Evolutionary conservation across 1,140 invertebrate species (phyloP).

Genomic region (Pinna nobilis): DNA sequence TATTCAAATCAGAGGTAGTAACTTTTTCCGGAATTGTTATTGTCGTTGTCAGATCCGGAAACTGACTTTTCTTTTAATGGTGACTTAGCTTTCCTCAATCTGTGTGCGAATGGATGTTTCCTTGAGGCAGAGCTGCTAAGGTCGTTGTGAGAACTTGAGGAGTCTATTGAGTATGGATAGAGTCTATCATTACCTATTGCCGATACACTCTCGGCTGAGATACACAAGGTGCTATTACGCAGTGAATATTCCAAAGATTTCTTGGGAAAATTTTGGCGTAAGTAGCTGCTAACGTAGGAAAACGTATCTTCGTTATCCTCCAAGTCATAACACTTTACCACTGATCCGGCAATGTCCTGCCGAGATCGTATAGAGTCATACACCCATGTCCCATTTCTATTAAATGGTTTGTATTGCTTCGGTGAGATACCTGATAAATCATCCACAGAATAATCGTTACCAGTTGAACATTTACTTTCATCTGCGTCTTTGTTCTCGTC

Average conservation of each 20-base stretch:
- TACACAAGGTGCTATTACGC: slow-evolving; percentile 1
- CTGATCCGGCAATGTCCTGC: slow-evolving; percentile 56
- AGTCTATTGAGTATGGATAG: slow-evolving; percentile 37
- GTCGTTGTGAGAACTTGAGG: neutral
- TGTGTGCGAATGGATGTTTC: too few species aligned
- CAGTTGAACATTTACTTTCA: too few species aligned
- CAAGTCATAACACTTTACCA: slow-evolving; percentile 56
- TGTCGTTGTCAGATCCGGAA: too few species aligned
- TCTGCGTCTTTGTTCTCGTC: too few species aligned
- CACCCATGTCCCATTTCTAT: slow-evolving; percentile 18
- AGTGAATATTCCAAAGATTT: slow-evolving; percentile 18
- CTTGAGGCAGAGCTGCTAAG: too few species aligned
- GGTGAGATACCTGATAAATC: neutral
- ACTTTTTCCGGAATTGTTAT: too few species aligned
- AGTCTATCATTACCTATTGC: slow-evolving; percentile 51
- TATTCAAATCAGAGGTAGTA: too few species aligned
- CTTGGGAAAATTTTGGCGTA: slow-evolving; percentile 21
- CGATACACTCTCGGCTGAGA: slow-evolving; percentile 29
- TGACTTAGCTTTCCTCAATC: too few species aligned
- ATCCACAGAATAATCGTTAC: too few species aligned
- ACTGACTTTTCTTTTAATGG: too few species aligned
- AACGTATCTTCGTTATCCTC: slow-evolving; percentile 52
- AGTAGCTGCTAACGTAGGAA: slow-evolving; percentile 54
- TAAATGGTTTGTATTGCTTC: neutral
- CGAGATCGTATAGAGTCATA: slow-evolving; percentile 46